phyloP scores from a whole-genome alignment of 2,113 vertebrate genomes.

The Empidonax alnorum region DNA sequence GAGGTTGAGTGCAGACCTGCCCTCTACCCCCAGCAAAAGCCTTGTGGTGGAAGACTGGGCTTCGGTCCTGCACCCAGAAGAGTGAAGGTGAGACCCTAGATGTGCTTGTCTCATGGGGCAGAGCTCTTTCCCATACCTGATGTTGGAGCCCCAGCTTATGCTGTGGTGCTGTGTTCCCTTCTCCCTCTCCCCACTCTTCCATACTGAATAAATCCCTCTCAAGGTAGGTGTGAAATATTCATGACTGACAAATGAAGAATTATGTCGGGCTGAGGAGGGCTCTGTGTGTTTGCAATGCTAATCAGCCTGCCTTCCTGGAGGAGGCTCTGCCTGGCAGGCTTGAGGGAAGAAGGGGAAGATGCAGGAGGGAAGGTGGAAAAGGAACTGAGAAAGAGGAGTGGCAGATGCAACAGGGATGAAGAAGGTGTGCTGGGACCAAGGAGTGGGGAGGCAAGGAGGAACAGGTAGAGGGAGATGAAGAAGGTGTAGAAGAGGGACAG shows the following conservation, averaged over 20 bases:
- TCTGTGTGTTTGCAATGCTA: conserved; percentile 54
- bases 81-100: neutral
- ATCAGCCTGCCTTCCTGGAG: conserved; percentile 24
- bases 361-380: neutral
- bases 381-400: neutral
- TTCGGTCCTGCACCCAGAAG: neutral
- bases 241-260: conserved; percentile 60
- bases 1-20: neutral
- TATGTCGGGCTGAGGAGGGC: conserved; percentile 28
- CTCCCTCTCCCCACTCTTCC: neutral
- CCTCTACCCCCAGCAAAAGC: neutral
- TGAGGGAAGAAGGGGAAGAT: neutral
- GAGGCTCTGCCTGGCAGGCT: conserved; percentile 15
- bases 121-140: neutral
- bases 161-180: neutral
- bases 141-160: neutral
- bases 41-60: neutral
- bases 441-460: neutral
- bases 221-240: conserved; percentile 56
- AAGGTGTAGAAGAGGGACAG: neutral
- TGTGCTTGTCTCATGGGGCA: neutral
- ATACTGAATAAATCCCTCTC: conserved; percentile 50
- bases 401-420: neutral
- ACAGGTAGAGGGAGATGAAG: neutral
- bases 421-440: neutral